Evolutionary conservation across 2,797 vertebrate genomes (phyloP).

Genomic region (Rhinogobio ventralis): DNA sequence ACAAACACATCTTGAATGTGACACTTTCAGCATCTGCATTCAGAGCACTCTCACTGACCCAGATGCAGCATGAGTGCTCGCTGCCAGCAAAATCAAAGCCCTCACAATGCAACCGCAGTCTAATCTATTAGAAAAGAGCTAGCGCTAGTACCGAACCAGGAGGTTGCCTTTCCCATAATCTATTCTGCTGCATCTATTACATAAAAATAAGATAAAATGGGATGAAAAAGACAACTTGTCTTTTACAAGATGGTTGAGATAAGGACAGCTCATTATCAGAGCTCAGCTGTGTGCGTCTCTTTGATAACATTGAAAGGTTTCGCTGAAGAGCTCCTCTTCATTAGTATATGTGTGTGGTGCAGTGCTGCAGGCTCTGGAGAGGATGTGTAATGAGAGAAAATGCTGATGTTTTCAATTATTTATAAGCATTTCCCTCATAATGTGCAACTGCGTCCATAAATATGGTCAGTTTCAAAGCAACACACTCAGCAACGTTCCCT

Average conservation of each 20-base stretch:
- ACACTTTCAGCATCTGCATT: constrained; percentile 49
- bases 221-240: constrained; percentile 28
- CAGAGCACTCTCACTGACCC: constrained; percentile 45
- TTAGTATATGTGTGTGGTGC: constrained; percentile 40
- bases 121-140: constrained; percentile 29
- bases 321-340: constrained; percentile 27
- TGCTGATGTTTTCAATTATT: constrained; percentile 33
- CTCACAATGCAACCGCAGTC: constrained; percentile 26
- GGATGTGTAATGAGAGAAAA: constrained; percentile 38
- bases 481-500: constrained; percentile 1
- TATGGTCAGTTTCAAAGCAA: constrained; percentile 4
- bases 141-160: background rate
- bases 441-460: background rate
- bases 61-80: constrained; percentile 43
- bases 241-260: constrained; percentile 32
- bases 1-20: constrained; percentile 47
- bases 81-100: constrained; percentile 45
- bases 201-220: constrained; percentile 6
- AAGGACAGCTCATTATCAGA: constrained; percentile 33
- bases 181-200: constrained; percentile 10
- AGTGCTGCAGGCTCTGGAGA: constrained; percentile 39
- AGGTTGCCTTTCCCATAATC: constrained; percentile 1
- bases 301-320: constrained; percentile 24
- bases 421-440: constrained; percentile 19
- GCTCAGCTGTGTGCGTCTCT: constrained; percentile 13